Percentiles rank a stretch among this genome's conserved stretches.
phyloP scores from a whole-genome alignment of 1,140 invertebrate species.

The Macrotrachela quadricornifera region DNA sequence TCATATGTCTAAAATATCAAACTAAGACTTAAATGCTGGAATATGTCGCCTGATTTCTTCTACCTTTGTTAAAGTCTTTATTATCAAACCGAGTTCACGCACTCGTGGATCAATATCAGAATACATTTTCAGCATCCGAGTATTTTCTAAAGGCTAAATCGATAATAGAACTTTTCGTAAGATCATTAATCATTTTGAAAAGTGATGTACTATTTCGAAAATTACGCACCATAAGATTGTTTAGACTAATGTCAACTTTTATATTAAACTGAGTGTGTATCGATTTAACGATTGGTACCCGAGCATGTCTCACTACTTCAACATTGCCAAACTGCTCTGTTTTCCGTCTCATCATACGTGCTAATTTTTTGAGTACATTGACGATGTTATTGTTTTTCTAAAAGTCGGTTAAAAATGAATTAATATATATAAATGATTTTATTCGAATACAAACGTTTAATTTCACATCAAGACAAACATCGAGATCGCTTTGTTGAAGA shows the following conservation, averaged over 20 bases:
- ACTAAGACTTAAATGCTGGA: not conserved
- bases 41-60: not conserved
- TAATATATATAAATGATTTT: slow-evolving; percentile 18
- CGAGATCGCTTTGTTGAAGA: slow-evolving; percentile 37
- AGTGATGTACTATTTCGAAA: not conserved
- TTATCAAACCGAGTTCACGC: slow-evolving; percentile 34
- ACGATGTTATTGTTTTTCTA: too few species aligned
- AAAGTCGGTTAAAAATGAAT: slow-evolving; percentile 33
- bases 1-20: slow-evolving; percentile 34
- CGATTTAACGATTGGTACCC: slow-evolving; percentile 46
- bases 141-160: slow-evolving; percentile 37
- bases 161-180: too few species aligned
- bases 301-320: too few species aligned
- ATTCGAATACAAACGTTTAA: not conserved
- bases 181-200: too few species aligned
- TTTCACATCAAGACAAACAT: slow-evolving; percentile 34
- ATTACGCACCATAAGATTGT: slow-evolving; percentile 34
- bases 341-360: too few species aligned
- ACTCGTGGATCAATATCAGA: slow-evolving; percentile 36
- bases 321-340: too few species aligned
- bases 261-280: slow-evolving; percentile 27
- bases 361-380: too few species aligned
- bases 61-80: slow-evolving; percentile 40
- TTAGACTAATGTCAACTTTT: slow-evolving; percentile 41
- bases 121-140: slow-evolving; percentile 35